phyloP scores from a whole-genome alignment of 2,888 invertebrate species.

The Dinocampus coccinellae region DNA sequence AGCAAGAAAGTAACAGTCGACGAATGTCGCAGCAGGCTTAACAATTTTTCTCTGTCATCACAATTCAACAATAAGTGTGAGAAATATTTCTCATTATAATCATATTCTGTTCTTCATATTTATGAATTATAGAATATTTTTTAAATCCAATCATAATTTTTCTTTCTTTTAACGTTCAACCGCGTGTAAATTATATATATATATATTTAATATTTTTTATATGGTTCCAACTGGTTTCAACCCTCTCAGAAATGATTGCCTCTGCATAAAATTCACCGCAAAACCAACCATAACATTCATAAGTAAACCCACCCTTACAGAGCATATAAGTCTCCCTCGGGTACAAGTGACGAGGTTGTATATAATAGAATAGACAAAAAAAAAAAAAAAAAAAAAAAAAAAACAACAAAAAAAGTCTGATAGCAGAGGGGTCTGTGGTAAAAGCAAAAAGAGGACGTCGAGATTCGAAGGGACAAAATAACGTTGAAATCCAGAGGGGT shows the following conservation, averaged over 20 bases:
- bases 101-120: not conserved
- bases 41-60: conserved; percentile 49
- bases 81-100: conserved; percentile 44
- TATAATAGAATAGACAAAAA: conserved; percentile 36
- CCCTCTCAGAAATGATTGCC: conserved; percentile 39
- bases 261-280: conserved; percentile 45
- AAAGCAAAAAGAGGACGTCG: not conserved
- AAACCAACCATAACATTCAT: conserved; percentile 60
- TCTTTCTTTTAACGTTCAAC: not conserved
- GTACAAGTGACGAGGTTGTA: conserved; percentile 14
- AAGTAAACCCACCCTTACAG: conserved; percentile 50
- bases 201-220: not conserved
- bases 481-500: conserved; percentile 18
- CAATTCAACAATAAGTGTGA: conserved; percentile 52
- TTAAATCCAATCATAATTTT: not conserved
- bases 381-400: conserved; percentile 29
- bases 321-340: conserved; percentile 38
- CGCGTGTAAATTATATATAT: no score
- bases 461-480: conserved; percentile 1
- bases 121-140: not conserved
- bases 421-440: conserved; percentile 42
- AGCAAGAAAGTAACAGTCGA: conserved; percentile 53
- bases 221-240: conserved; percentile 14
- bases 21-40: conserved; percentile 62
- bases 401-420: conserved; percentile 51